Evolutionary conservation across 2,888 invertebrate genomes (phyloP).

Genomic region (Ctena decussata): DNA sequence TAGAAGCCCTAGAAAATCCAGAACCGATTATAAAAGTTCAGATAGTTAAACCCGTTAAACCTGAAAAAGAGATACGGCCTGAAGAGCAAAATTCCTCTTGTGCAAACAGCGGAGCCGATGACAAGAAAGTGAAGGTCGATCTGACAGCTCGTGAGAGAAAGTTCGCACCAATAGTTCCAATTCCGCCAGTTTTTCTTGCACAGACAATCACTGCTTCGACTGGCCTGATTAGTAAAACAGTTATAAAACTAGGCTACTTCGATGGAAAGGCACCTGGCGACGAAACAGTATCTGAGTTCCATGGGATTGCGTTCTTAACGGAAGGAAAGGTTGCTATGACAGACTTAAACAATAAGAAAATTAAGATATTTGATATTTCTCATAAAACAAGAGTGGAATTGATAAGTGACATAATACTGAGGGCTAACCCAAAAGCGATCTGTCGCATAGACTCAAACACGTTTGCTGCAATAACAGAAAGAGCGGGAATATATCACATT

Average conservation of each 20-base stretch:
- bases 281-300: slow-evolving; percentile 50
- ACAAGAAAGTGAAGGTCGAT: slow-evolving; percentile 28
- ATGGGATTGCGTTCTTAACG: slow-evolving; percentile 47
- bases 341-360: slow-evolving; percentile 58
- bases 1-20: neutral
- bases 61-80: neutral
- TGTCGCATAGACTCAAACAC: slow-evolving; percentile 56
- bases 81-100: neutral
- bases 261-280: slow-evolving; percentile 53
- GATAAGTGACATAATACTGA: slow-evolving; percentile 46
- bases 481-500: slow-evolving; percentile 49
- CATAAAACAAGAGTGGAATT: slow-evolving; percentile 63
- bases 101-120: neutral
- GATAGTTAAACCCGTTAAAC: neutral
- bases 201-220: slow-evolving; percentile 56
- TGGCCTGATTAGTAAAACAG: slow-evolving; percentile 29
- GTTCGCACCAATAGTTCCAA: neutral
- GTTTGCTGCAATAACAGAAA: slow-evolving; percentile 53
- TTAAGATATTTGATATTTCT: slow-evolving; percentile 60
- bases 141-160: slow-evolving; percentile 17
- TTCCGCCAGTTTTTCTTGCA: slow-evolving; percentile 23
- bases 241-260: slow-evolving; percentile 50
- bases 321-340: slow-evolving; percentile 48
- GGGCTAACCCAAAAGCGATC: slow-evolving; percentile 49
- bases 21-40: neutral